Evolutionary conservation across 2,888 invertebrate genomes (phyloP).

Genomic region (Isoperla grammatica): DNA sequence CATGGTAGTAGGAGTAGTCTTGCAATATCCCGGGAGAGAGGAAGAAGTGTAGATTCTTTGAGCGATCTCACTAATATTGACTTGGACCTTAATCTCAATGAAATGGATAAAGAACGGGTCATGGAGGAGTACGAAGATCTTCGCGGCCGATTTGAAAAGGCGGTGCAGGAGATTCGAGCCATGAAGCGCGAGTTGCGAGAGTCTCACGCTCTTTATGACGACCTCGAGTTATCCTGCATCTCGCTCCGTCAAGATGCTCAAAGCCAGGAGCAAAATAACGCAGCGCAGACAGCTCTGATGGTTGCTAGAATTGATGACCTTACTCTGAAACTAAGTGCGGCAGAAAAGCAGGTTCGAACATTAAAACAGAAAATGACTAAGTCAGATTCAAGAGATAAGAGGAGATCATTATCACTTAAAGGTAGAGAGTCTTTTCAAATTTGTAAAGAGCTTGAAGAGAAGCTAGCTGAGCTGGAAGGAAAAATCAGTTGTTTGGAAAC

Average conservation of each 20-base stretch:
- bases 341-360: slow-evolving; percentile 69
- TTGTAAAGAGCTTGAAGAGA: slow-evolving; percentile 79
- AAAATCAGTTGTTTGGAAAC: slow-evolving; percentile 65
- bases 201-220: slow-evolving; percentile 73
- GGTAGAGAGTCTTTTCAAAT: slow-evolving; percentile 74
- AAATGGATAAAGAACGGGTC: slow-evolving; percentile 63
- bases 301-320: slow-evolving; percentile 78
- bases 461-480: slow-evolving; percentile 71
- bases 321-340: slow-evolving; percentile 70
- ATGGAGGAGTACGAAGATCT: slow-evolving; percentile 77
- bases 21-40: slow-evolving; percentile 52
- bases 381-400: slow-evolving; percentile 68
- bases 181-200: slow-evolving; percentile 76
- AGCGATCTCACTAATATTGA: slow-evolving; percentile 77
- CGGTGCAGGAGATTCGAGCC: slow-evolving; percentile 74
- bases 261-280: slow-evolving; percentile 50
- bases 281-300: slow-evolving; percentile 70
- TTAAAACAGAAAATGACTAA: slow-evolving; percentile 75
- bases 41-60: slow-evolving; percentile 64
- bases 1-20: slow-evolving; percentile 42
- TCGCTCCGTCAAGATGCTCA: slow-evolving; percentile 68
- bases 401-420: slow-evolving; percentile 76
- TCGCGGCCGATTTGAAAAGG: slow-evolving; percentile 70
- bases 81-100: slow-evolving; percentile 65
- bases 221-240: slow-evolving; percentile 71